These are phyloP conservation scores for Luidia sarsii DNA, from an alignment of 53 echinoderm and acorn worm genomes.

Conservation along the genomic window DNA sequence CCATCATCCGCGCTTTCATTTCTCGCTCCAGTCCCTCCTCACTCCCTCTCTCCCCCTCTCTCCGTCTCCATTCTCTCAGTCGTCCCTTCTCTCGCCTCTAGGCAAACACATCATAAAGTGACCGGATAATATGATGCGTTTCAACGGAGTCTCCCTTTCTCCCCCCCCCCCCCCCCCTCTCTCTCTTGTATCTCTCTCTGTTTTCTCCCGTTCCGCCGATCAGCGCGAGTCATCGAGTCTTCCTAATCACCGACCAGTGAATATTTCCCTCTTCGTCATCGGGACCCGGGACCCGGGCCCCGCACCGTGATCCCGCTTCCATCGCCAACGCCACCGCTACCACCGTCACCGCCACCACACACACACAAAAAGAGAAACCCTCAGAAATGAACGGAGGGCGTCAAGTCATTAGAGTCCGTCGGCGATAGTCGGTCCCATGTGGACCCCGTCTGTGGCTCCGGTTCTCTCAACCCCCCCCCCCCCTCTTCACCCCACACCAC, in stretches of 20 bases:
- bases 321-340: too few species aligned
- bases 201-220: too few species aligned
- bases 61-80: neutral
- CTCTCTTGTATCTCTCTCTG: too few species aligned
- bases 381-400: constrained; percentile 49
- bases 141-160: too few species aligned
- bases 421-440: constrained; percentile 45
- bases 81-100: neutral
- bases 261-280: constrained; percentile 1
- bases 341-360: too few species aligned
- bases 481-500: too few species aligned
- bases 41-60: too few species aligned
- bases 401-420: constrained; percentile 44
- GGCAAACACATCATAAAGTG: constrained; percentile 51
- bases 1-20: constrained; percentile 6
- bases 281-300: neutral
- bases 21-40: neutral
- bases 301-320: too few species aligned
- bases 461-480: too few species aligned
- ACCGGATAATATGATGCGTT: constrained; percentile 21
- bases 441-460: constrained; percentile 28
- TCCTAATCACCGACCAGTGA: neutral
- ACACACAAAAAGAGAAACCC: too few species aligned
- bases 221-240: too few species aligned
- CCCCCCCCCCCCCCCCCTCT: too few species aligned